Conservation (phyloP, 2,113 vertebrate species). For the Plecotus auritus region DNA sequence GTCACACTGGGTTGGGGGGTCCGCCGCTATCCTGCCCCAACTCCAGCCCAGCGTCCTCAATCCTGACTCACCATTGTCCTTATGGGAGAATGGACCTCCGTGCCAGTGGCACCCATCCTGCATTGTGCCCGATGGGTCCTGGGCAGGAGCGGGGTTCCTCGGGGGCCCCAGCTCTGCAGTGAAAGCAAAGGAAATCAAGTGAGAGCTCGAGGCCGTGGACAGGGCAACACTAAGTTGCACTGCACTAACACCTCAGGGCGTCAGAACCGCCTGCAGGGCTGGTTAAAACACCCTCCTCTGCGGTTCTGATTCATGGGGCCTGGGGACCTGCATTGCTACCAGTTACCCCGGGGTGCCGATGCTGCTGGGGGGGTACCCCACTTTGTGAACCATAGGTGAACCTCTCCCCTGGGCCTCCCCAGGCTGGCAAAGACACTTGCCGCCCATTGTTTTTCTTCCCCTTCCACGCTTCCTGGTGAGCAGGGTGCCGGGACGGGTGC, state of each 20-base stretch:
- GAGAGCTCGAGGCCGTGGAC: rapidly evolving
- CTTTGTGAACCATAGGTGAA: rapidly evolving
- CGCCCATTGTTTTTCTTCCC: rapidly evolving
- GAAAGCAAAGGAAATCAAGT: rapidly evolving
- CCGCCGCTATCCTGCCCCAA: rapidly evolving
- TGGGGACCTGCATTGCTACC: background rate
- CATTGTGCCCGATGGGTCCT: rapidly evolving
- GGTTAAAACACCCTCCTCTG: rapidly evolving
- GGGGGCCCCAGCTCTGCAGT: rapidly evolving
- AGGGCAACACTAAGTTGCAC: no score
- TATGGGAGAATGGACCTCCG: rapidly evolving
- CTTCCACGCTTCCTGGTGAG: rapidly evolving
- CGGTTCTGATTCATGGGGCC: background rate
- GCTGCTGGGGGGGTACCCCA: rapidly evolving
- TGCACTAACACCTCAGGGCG: no score
- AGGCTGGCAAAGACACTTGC: rapidly evolving
- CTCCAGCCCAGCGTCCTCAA: rapidly evolving
- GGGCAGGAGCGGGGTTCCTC: no score
- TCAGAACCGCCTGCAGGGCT: background rate
- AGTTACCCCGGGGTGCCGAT: rapidly evolving
- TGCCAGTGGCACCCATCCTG: rapidly evolving
- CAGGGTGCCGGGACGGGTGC: rapidly evolving
- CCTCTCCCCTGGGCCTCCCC: background rate
- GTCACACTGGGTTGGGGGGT: background rate
- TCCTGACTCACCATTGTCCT: background rate